These are phyloP conservation scores for Apoderus coryli DNA, from an alignment of 2,888 invertebrate genomes.

Conservation along the genomic window DNA sequence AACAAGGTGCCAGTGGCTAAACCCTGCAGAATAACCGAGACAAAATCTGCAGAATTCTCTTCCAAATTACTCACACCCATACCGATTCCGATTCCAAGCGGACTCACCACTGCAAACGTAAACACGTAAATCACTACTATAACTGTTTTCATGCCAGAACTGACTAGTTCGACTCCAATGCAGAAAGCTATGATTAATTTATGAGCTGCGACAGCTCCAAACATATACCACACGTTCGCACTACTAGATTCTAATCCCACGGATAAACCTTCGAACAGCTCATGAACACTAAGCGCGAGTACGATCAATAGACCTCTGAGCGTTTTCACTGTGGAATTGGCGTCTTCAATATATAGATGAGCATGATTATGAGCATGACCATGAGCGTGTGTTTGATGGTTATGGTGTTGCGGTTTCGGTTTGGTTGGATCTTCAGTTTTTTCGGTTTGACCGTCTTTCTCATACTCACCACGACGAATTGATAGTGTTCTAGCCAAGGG, in stretches of 20 bases:
- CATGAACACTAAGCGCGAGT: constrained; percentile 71
- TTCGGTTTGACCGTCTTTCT: constrained; percentile 6
- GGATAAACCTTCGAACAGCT: constrained; percentile 73
- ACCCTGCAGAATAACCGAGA: constrained; percentile 60
- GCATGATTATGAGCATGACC: constrained; percentile 23
- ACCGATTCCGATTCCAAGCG: constrained; percentile 64
- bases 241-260: constrained; percentile 59
- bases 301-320: constrained; percentile 66
- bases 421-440: constrained; percentile 3
- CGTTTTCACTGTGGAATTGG: constrained; percentile 25
- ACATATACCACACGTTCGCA: constrained; percentile 58
- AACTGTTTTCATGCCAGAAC: constrained; percentile 48
- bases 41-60: constrained; percentile 42
- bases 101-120: constrained; percentile 66
- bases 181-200: constrained; percentile 81
- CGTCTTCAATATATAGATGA: constrained; percentile 20
- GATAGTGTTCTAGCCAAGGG: constrained; percentile 26
- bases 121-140: constrained; percentile 53
- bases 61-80: constrained; percentile 46
- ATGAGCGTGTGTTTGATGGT: no score
- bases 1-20: constrained; percentile 84
- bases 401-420: no score
- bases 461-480: constrained; percentile 25
- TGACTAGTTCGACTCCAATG: constrained; percentile 69
- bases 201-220: constrained; percentile 71